Percentiles rank a stretch among this genome's conserved stretches.
Evolutionary conservation across 2,888 invertebrate species (phyloP).

Genomic region (Apamea sordens): DNA sequence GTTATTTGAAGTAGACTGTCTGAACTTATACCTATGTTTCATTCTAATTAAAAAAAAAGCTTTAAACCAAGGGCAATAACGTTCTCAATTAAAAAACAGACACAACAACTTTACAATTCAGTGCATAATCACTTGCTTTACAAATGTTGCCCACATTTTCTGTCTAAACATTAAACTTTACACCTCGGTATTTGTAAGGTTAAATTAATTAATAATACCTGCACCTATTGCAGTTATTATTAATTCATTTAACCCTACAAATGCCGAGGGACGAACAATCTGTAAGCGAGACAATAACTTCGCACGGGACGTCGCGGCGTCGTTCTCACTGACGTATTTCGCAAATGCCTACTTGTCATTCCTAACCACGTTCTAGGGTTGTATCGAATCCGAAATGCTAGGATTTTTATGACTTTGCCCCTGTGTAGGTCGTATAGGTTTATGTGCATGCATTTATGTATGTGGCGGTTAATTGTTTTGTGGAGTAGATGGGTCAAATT

Average conservation of each 20-base stretch:
- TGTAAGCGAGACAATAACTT: slow-evolving; percentile 59
- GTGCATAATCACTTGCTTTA: not conserved
- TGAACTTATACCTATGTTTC: not conserved
- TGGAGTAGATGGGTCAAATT: not conserved
- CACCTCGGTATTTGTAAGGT: slow-evolving; percentile 2
- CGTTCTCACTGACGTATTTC: slow-evolving; percentile 56
- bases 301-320: slow-evolving; percentile 47
- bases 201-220: too few relatives aligned
- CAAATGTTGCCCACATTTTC: slow-evolving; percentile 7
- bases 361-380: slow-evolving; percentile 58
- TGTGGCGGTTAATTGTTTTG: slow-evolving; percentile 16
- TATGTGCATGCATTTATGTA: slow-evolving; percentile 53
- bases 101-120: not conserved
- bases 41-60: not conserved
- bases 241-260: slow-evolving; percentile 62
- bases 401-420: slow-evolving; percentile 52
- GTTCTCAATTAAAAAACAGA: not conserved
- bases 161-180: slow-evolving; percentile 9
- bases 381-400: slow-evolving; percentile 45
- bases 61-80: not conserved
- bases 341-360: slow-evolving; percentile 63
- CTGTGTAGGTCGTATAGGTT: slow-evolving; percentile 39
- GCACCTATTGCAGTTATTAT: slow-evolving; percentile 45
- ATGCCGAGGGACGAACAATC: slow-evolving; percentile 56
- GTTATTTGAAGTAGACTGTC: too few relatives aligned